Percentiles rank a stretch among this genome's conserved stretches.
Conservation (phyloP, 2,797 vertebrate species). For the Onychomys arenicola region DNA sequence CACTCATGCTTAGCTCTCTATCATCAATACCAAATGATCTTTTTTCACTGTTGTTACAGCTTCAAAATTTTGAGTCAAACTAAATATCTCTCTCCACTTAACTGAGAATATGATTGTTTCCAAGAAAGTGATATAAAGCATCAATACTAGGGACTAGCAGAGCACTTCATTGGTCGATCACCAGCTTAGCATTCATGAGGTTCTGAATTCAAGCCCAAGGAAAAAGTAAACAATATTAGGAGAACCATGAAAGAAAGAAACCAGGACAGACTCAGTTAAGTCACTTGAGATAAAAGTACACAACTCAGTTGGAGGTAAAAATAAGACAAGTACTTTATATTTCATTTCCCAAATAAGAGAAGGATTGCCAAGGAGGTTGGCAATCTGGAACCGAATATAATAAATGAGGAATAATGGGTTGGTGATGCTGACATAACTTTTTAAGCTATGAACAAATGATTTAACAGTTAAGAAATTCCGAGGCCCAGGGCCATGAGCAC, state of each 20-base stretch:
- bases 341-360: not conserved
- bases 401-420: not conserved
- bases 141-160: too few relatives aligned
- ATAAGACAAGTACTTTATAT: slow-evolving; percentile 18
- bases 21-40: slow-evolving; percentile 25
- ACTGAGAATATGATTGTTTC: not conserved
- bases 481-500: not conserved
- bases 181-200: not conserved
- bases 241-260: not conserved
- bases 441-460: not conserved
- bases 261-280: not conserved
- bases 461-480: slow-evolving; percentile 3
- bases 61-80: not conserved
- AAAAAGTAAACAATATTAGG: not conserved
- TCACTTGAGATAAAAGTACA: not conserved
- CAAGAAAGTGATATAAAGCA: not conserved
- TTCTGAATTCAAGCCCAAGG: not conserved
- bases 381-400: not conserved
- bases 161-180: not conserved
- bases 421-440: not conserved
- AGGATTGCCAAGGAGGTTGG: not conserved
- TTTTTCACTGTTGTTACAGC: not conserved
- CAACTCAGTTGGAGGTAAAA: not conserved
- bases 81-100: not conserved
- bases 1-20: not conserved